phyloP scores from a whole-genome alignment of 2,888 invertebrate genomes.

The Conus canariensis region DNA sequence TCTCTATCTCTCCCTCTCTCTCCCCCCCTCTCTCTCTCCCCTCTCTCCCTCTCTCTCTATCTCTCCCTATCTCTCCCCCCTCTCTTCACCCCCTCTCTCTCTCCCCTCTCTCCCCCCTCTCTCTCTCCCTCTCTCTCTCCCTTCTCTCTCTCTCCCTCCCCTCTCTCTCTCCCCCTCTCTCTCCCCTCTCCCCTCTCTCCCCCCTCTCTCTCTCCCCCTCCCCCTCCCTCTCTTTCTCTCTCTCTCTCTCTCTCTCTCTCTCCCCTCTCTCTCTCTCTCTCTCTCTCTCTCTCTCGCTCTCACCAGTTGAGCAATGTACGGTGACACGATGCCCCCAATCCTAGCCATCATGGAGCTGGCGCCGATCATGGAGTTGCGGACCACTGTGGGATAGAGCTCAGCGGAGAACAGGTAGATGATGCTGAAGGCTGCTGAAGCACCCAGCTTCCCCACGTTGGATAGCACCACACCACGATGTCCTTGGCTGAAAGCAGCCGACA shows the following conservation, averaged over 20 bases:
- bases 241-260: no score
- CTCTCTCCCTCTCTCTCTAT: no score
- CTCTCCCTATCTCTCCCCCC: background rate
- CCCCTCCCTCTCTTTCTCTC: no score
- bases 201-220: no score
- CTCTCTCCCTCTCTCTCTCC: conserved; percentile 57
- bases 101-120: conserved; percentile 25
- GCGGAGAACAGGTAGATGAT: conserved; percentile 66
- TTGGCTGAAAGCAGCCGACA: conserved; percentile 23
- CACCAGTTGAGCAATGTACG: conserved; percentile 66
- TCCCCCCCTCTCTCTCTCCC: no score
- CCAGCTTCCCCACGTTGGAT: conserved; percentile 59
- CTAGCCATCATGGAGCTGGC: conserved; percentile 61
- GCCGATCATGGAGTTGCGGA: conserved; percentile 66
- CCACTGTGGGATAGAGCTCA: conserved; percentile 64
- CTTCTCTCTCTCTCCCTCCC: no score
- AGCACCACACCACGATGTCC: conserved; percentile 35
- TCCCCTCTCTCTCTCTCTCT: background rate
- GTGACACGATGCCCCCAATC: conserved; percentile 65
- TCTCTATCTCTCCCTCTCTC: no score
- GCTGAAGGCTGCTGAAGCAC: conserved; percentile 60
- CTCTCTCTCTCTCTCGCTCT: background rate
- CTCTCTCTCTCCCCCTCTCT: no score
- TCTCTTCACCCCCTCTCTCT: background rate
- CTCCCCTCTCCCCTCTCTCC: no score